A percentile compares a stretch with the other conserved stretches of the same genome.
Conservation (phyloP, 2,888 invertebrate genomes). For the Gymnocheta viridis region DNA sequence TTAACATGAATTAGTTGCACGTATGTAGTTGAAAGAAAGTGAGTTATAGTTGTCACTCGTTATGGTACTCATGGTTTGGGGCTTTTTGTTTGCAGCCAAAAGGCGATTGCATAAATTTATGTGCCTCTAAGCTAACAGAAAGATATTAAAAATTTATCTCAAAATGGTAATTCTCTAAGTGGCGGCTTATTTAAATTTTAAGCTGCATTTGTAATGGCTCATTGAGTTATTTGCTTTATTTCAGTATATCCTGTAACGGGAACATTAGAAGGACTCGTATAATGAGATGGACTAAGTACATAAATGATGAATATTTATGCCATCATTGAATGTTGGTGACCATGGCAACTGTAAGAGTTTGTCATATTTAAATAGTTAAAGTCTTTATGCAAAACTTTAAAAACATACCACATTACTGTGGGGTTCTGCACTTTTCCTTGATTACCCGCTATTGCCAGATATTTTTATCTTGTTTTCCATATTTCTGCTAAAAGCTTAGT, state of each 20-base stretch:
- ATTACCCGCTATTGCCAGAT: too few relatives aligned
- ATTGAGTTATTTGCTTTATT: constrained; percentile 19
- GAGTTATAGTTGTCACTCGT: constrained; percentile 36
- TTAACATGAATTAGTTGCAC: background rate
- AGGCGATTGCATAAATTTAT: constrained; percentile 50
- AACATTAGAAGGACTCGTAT: background rate
- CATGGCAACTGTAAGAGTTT: too few relatives aligned
- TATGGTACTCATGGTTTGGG: constrained; percentile 40
- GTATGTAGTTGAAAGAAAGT: background rate
- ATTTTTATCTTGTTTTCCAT: too few relatives aligned
- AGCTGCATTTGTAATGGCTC: constrained; percentile 12
- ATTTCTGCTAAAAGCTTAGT: too few relatives aligned
- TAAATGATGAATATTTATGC: too few relatives aligned
- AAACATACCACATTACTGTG: too few relatives aligned
- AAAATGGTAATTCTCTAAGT: constrained; percentile 15
- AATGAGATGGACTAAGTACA: too few relatives aligned
- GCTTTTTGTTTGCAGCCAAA: constrained; percentile 39
- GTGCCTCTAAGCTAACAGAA: constrained; percentile 12
- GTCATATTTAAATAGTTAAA: too few relatives aligned
- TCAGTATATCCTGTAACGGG: background rate
- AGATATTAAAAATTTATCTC: constrained; percentile 42
- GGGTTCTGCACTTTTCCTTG: too few relatives aligned
- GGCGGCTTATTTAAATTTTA: constrained; percentile 24
- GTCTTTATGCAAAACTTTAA: too few relatives aligned
- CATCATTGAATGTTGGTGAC: too few relatives aligned